Evolutionary conservation across 2,888 invertebrate species (phyloP).

Genomic region (Julus scandinavius): DNA sequence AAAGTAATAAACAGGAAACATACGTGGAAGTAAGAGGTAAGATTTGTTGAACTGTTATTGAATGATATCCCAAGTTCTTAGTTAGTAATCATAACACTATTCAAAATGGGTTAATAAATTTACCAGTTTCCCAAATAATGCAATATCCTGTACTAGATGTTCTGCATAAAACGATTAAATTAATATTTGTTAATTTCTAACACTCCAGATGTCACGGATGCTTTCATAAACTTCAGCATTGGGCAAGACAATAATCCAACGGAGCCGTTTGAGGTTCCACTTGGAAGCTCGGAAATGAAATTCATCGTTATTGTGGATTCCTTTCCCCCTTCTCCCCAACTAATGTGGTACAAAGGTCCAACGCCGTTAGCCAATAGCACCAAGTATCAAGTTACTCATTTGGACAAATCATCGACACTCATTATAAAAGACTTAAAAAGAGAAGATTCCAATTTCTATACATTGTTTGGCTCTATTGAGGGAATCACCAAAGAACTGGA

Average conservation of each 20-base stretch:
- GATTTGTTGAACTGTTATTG: neutral
- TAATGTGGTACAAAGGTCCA: slow-evolving; percentile 41
- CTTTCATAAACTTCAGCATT: slow-evolving; percentile 31
- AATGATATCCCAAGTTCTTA: no score
- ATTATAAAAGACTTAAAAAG: slow-evolving; percentile 7
- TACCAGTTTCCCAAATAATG: no score
- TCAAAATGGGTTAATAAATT: no score
- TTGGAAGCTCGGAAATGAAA: slow-evolving; percentile 8
- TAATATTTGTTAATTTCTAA: neutral
- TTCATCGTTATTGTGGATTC: slow-evolving; percentile 12
- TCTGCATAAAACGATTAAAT: neutral
- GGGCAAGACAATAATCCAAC: neutral
- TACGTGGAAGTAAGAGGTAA: slow-evolving; percentile 14
- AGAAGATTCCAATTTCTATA: slow-evolving; percentile 16
- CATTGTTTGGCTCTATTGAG: neutral
- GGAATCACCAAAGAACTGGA: slow-evolving; percentile 5
- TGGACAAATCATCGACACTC: neutral
- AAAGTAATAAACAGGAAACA: neutral
- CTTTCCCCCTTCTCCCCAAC: slow-evolving; percentile 32
- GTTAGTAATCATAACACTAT: no score
- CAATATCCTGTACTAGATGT: neutral
- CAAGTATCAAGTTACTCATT: slow-evolving; percentile 37
- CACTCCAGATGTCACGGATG: slow-evolving; percentile 27
- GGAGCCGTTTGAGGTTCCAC: neutral
- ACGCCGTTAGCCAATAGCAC: slow-evolving; percentile 13